A percentile compares a stretch with the other conserved stretches of the same genome.
phyloP scores from a whole-genome alignment of 2,797 vertebrate genomes.

The Chromobotia macracanthus region DNA sequence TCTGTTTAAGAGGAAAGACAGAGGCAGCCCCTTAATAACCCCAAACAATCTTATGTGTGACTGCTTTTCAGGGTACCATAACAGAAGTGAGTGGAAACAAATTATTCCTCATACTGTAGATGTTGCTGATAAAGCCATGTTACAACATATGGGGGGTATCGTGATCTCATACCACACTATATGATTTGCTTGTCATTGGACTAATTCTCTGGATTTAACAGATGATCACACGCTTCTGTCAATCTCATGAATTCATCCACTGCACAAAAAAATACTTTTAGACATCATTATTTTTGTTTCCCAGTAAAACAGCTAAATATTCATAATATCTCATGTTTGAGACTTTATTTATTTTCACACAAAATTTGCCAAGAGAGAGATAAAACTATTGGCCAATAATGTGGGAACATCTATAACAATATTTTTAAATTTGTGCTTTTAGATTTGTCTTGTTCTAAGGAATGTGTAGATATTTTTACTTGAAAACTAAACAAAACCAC shows the following conservation, averaged over 20 bases:
- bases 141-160: background rate
- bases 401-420: background rate
- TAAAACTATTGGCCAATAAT: background rate
- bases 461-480: background rate
- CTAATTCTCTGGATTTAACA: background rate
- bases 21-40: slow-evolving; percentile 26
- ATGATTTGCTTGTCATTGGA: background rate
- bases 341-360: too few species aligned
- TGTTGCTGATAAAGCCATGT: slow-evolving; percentile 9
- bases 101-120: slow-evolving; percentile 31
- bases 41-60: slow-evolving; percentile 18
- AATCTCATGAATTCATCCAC: background rate
- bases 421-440: background rate
- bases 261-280: background rate
- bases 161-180: background rate
- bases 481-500: background rate
- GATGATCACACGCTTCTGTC: background rate
- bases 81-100: slow-evolving; percentile 8
- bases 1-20: slow-evolving; percentile 50
- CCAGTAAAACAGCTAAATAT: too few species aligned
- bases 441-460: background rate
- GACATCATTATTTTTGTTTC: too few species aligned
- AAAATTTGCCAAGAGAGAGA: too few species aligned
- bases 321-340: too few species aligned
- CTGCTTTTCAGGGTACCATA: slow-evolving; percentile 4